Conservation (phyloP, 2,113 vertebrate species). For the Apodemus sylvaticus region DNA sequence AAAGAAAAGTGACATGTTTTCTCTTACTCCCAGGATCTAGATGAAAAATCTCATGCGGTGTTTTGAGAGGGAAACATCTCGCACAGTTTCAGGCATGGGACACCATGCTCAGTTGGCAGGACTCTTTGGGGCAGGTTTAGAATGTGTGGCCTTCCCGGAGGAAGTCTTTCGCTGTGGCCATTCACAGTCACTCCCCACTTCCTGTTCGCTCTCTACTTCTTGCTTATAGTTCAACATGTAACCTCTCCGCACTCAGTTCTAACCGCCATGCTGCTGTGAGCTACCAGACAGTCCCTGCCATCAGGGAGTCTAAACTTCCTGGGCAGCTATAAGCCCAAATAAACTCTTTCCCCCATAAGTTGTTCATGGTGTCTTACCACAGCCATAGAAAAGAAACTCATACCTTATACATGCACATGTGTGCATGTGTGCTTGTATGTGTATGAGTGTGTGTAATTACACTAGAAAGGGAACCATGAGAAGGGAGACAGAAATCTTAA, state of each 20-base stretch:
- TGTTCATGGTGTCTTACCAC: not conserved
- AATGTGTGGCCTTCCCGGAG: not conserved
- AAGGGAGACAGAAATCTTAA: not conserved
- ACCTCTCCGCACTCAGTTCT: not conserved
- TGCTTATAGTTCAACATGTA: not conserved
- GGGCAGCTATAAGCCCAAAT: not conserved
- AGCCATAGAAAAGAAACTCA: not conserved
- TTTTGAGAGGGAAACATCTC: no score
- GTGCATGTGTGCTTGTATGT: not conserved
- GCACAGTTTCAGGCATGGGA: no score
- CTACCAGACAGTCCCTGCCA: not conserved
- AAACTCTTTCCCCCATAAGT: not conserved
- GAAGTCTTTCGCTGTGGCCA: not conserved
- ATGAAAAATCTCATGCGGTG: no score
- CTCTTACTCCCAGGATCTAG: not conserved
- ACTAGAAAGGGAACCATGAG: not conserved
- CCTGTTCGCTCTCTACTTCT: not conserved
- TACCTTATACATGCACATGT: not conserved
- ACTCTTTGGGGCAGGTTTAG: no score
- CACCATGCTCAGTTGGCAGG: no score
- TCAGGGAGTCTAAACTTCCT: not conserved
- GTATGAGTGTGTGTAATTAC: not conserved
- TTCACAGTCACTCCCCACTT: not conserved
- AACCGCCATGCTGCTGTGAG: accelerated
- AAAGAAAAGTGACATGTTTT: not conserved